Percentiles rank a stretch among this genome's conserved stretches.
These are phyloP conservation scores for Oscarella lobularis DNA, from an alignment of 37 sponge, comb jelly and placozoan genomes.

Conservation along the genomic window DNA sequence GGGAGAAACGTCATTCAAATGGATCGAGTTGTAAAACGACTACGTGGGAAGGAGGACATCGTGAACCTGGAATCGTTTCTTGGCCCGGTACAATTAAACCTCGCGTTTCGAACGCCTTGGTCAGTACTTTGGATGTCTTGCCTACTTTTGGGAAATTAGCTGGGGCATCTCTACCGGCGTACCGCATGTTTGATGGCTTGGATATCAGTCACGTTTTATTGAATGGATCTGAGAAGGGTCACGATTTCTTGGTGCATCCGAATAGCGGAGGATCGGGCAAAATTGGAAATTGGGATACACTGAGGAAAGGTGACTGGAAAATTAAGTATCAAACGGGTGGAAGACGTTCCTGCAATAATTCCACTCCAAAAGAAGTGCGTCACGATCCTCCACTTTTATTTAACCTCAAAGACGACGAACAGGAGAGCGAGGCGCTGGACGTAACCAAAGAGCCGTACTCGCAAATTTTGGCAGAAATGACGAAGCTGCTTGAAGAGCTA, in stretches of 20 bases:
- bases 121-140: constrained; percentile 14
- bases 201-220: not conserved
- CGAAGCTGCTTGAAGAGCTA: not conserved
- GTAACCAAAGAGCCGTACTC: not conserved
- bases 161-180: constrained; percentile 1
- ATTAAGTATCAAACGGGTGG: constrained; percentile 10
- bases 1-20: constrained; percentile 2
- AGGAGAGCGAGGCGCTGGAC: not conserved
- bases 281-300: not conserved
- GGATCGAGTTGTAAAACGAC: constrained; percentile 15
- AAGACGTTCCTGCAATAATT: constrained; percentile 6
- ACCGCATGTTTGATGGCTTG: constrained; percentile 18
- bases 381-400: constrained; percentile 24
- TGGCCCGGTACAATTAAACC: no score
- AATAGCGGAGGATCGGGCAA: not conserved
- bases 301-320: constrained; percentile 12
- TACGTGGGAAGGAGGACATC: constrained; percentile 25
- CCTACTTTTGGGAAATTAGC: constrained; percentile 9
- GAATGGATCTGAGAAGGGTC: not conserved
- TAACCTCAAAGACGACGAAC: constrained; percentile 5
- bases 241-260: not conserved
- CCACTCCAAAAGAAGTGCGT: not conserved
- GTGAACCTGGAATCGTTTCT: no score
- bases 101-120: not conserved
- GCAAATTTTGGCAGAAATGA: not conserved